phyloP scores from a whole-genome alignment of 2,797 vertebrate genomes.

The Spinus olivaceus region DNA sequence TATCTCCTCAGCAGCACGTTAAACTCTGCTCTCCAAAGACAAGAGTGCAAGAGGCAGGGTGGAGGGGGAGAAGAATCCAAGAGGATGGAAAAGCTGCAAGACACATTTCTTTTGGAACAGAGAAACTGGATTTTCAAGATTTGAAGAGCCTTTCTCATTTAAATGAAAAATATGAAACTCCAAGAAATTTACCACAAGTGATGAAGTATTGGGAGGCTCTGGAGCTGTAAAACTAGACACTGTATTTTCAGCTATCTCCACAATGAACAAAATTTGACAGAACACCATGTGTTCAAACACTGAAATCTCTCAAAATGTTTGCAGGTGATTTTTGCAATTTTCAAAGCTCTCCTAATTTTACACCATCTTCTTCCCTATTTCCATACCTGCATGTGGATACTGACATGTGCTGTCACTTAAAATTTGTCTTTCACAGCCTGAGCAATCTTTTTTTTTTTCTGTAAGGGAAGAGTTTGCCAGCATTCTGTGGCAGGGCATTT shows the following conservation, averaged over 20 bases:
- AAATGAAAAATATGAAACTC: background rate
- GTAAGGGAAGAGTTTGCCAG: background rate
- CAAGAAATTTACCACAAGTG: background rate
- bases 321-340: background rate
- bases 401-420: background rate
- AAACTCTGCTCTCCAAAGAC: constrained; percentile 9
- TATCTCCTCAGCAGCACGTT: constrained; percentile 5
- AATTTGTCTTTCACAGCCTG: background rate
- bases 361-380: background rate
- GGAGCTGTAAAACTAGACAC: background rate
- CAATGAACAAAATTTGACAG: background rate
- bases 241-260: background rate
- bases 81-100: background rate
- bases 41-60: background rate
- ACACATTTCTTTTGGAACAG: background rate
- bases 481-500: background rate
- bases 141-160: background rate
- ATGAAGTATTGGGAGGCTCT: background rate
- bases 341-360: background rate
- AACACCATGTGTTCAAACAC: background rate
- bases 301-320: background rate
- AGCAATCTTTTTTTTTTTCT: background rate
- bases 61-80: background rate
- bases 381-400: background rate
- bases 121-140: background rate